These are phyloP conservation scores for Acanthornis magna DNA, from an alignment of 2,797 vertebrate species.

Conservation along the genomic window DNA sequence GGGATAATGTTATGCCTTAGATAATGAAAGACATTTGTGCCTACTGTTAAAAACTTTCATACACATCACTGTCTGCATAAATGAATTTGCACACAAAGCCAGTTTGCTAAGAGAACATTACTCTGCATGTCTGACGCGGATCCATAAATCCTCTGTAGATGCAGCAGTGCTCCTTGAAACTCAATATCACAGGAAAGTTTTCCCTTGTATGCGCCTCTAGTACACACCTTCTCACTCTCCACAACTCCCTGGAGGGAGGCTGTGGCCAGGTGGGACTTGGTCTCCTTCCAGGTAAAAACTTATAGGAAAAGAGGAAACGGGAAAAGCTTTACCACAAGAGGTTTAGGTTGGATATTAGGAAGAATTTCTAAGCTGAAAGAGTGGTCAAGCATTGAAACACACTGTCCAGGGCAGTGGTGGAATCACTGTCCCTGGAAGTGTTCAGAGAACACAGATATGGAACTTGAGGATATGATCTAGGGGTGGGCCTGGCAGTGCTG, in stretches of 20 bases:
- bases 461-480: background rate
- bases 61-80: background rate
- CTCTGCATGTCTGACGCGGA: background rate
- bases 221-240: background rate
- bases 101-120: background rate
- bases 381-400: background rate
- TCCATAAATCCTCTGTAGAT: background rate
- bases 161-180: background rate
- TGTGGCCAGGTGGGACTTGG: background rate
- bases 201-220: background rate
- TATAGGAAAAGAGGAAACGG: background rate
- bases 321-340: background rate
- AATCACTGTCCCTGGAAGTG: background rate
- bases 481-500: background rate
- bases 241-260: background rate
- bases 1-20: background rate
- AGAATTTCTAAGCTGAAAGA: background rate
- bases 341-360: background rate
- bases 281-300: background rate
- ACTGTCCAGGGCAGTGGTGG: background rate
- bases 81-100: background rate
- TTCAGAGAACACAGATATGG: accelerated
- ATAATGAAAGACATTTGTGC: background rate
- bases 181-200: background rate
- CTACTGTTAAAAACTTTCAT: background rate